Percentiles rank a stretch among this genome's conserved stretches.
These are phyloP conservation scores for Holacanthus passer DNA, from an alignment of 2,113 vertebrate species.

Conservation along the genomic window DNA sequence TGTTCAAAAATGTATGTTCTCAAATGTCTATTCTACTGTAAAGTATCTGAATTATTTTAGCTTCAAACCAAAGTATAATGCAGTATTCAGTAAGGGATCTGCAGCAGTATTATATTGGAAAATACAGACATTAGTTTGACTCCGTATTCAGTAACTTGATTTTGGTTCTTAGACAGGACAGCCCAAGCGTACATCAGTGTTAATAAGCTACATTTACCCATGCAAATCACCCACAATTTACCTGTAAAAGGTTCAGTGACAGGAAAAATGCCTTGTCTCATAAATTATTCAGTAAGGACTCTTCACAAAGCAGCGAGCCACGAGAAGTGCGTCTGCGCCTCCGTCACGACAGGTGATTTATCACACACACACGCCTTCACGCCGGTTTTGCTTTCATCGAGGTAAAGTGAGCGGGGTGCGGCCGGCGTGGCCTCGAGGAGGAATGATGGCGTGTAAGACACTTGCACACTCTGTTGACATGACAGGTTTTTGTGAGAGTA, in stretches of 20 bases:
- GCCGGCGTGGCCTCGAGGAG: slow-evolving; percentile 39
- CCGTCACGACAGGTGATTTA: slow-evolving; percentile 58
- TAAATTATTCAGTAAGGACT: slow-evolving; percentile 39
- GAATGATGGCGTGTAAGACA: slow-evolving; percentile 43
- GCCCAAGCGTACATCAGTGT: background rate
- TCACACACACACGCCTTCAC: slow-evolving; percentile 26
- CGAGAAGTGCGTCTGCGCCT: slow-evolving; percentile 17
- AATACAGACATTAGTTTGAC: background rate
- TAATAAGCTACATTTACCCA: background rate
- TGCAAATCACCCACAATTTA: slow-evolving; percentile 21
- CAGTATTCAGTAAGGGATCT: too few species aligned
- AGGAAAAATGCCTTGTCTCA: slow-evolving; percentile 13
- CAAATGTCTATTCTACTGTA: background rate
- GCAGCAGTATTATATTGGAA: background rate
- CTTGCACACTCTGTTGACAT: slow-evolving; percentile 48
- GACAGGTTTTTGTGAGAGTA: slow-evolving; percentile 45
- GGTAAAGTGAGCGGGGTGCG: slow-evolving; percentile 54
- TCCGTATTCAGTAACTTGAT: background rate
- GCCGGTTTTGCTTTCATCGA: slow-evolving; percentile 31
- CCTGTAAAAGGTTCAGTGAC: slow-evolving; percentile 15
- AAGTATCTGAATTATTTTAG: background rate
- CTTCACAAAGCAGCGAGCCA: slow-evolving; percentile 19
- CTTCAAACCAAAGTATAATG: background rate
- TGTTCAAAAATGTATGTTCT: background rate
- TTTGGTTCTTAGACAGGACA: background rate